Conservation (phyloP, 2,113 vertebrate species). For the Picathartes gymnocephalus region DNA sequence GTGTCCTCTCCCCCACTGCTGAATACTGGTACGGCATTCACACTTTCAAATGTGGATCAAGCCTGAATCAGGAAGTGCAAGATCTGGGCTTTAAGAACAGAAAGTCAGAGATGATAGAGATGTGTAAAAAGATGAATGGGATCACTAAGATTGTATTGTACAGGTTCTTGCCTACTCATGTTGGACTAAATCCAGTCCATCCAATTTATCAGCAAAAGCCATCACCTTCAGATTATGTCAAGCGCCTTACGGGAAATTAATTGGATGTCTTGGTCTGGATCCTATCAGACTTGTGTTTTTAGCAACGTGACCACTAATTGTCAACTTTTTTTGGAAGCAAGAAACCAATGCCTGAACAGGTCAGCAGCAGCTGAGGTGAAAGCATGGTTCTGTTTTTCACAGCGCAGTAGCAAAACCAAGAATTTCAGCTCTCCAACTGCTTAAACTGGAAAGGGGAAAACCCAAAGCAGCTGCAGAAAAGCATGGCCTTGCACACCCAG, state of each 20-base stretch:
- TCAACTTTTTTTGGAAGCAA: background rate
- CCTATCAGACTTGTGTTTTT: background rate
- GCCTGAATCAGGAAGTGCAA: background rate
- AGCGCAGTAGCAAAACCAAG: background rate
- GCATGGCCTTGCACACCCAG: background rate
- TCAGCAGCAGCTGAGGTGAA: background rate
- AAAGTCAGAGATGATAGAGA: background rate
- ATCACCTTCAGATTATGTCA: background rate
- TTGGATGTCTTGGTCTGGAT: background rate
- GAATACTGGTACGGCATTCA: background rate
- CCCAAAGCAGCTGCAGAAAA: background rate
- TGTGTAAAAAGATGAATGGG: background rate
- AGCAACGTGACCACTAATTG: background rate
- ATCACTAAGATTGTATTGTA: background rate
- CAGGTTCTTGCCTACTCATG: background rate
- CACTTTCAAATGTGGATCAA: background rate
- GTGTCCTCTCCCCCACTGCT: background rate
- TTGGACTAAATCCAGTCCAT: background rate
- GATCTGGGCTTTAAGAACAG: background rate
- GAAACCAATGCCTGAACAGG: background rate
- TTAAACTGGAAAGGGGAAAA: background rate
- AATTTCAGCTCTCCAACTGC: background rate
- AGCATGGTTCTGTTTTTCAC: background rate
- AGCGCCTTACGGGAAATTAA: background rate
- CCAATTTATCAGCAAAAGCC: background rate